Base-by-base conservation (phyloP, 1,140 invertebrate species). In the Charaxes varanes region DNA sequence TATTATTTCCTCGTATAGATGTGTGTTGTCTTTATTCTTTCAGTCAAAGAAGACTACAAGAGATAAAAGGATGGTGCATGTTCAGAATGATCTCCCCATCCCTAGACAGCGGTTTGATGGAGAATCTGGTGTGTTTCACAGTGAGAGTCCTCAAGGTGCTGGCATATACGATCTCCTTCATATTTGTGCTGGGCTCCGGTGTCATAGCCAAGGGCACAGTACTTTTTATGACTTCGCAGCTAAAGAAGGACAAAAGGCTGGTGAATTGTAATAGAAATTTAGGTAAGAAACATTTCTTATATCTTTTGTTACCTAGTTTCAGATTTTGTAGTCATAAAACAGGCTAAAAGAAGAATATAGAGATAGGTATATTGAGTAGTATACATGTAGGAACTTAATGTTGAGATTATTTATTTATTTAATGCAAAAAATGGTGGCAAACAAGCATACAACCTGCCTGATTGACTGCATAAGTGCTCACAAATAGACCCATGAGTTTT, bases 21-120 rank as follows among this genome's bases (percentile, higher is more conserved):
- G n/a, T n/a, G n/a, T n/a, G n/a, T n/a, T n/a, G n/a, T n/a, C 18
- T 41, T 41, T 16, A 10, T 69, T 76, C n/a, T 77, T 79, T 23
- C 86, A 96, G 94, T 65, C 92, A 93, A 77, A 86, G 94, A 53
- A 94, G 92, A 24, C 89, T 94, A 46, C 88, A 89, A 62, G 94
- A 96, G 72, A 95, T 93, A 41, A 96, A 96, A 91, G 93, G 92
- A 89, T 97, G 95, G 95, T 95, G 97, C 87, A 94, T 97, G 7
- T 97, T 97, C 85, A 86, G 94, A 65, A 92, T 94, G 74, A 92
- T 94, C 34, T 95, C 95, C 4, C 91, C 90, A 37, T 94, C 95
- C 72, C 89, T 91, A 61, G 94, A 96, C 73, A 94, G 92, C 46
- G 93, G 93, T 30, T 95, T 94, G 15, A 94, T 94, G 89, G 93